A percentile compares a stretch with the other conserved stretches of the same genome.
Evolutionary conservation across 2,113 vertebrate species (phyloP).

Genomic region (Aptenodytes patagonicus): DNA sequence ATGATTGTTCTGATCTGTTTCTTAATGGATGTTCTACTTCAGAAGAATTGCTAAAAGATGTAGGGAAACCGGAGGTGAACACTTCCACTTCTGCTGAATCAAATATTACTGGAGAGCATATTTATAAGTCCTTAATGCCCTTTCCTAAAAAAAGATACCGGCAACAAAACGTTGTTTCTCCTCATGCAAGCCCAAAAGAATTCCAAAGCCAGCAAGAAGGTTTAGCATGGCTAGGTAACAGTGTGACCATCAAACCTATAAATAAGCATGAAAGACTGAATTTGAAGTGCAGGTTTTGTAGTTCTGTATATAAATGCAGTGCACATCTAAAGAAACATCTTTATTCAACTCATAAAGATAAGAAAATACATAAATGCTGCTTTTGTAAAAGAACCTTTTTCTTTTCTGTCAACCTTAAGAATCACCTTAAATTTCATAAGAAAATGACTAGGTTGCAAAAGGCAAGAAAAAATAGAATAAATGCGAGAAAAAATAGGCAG

Average conservation of each 20-base stretch:
- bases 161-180: not conserved
- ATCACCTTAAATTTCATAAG: constrained; percentile 30
- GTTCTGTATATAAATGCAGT: not conserved
- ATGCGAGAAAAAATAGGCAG: not conserved
- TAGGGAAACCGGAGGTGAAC: not conserved
- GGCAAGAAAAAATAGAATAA: not conserved
- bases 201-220: not conserved
- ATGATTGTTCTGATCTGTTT: not conserved
- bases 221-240: not conserved
- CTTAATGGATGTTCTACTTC: not conserved
- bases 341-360: constrained; percentile 40
- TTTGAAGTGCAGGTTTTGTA: constrained; percentile 54
- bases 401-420: constrained; percentile 26
- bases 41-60: not conserved
- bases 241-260: not conserved
- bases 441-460: not conserved
- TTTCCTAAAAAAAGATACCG: not conserved
- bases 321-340: constrained; percentile 8
- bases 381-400: constrained; percentile 54
- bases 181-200: not conserved
- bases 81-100: not conserved
- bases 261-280: not conserved
- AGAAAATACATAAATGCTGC: constrained; percentile 31
- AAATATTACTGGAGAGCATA: not conserved
- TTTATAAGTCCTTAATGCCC: not conserved